A percentile compares a stretch with the other conserved stretches of the same genome.
These are phyloP conservation scores for Netelia inedita DNA, from an alignment of 2,888 invertebrate species.

Conservation along the genomic window DNA sequence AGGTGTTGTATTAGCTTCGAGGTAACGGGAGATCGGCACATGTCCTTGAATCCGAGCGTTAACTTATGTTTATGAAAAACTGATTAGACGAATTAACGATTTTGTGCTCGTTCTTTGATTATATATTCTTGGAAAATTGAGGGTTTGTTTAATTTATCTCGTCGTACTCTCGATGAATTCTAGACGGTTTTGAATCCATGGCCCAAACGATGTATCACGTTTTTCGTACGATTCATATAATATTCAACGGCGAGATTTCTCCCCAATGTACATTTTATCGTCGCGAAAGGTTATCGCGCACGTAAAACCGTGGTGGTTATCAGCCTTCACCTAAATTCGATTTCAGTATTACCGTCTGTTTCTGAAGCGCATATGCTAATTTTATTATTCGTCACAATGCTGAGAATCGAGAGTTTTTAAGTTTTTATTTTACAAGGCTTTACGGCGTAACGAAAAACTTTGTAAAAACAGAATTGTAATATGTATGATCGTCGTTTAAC, in stretches of 20 bases:
- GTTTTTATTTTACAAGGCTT: slow-evolving; percentile 11
- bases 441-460: neutral
- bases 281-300: slow-evolving; percentile 73
- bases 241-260: slow-evolving; percentile 19
- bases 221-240: neutral
- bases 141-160: neutral
- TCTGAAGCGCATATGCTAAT: slow-evolving; percentile 53
- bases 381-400: slow-evolving; percentile 24
- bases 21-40: slow-evolving; percentile 38
- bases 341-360: slow-evolving; percentile 45
- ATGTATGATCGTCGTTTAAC: neutral
- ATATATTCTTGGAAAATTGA: neutral
- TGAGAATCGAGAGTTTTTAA: slow-evolving; percentile 14
- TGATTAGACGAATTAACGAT: neutral
- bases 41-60: slow-evolving; percentile 53
- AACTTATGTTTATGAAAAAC: slow-evolving; percentile 29
- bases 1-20: slow-evolving; percentile 8
- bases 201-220: neutral
- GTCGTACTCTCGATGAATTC: neutral
- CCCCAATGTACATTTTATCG: slow-evolving; percentile 63
- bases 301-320: slow-evolving; percentile 64
- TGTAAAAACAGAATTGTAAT: neutral
- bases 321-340: slow-evolving; percentile 74
- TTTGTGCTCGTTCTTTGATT: slow-evolving; percentile 8
- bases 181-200: neutral